Evolutionary conservation across 2,888 invertebrate genomes (phyloP).

Genomic region (Geophilus truncorum): DNA sequence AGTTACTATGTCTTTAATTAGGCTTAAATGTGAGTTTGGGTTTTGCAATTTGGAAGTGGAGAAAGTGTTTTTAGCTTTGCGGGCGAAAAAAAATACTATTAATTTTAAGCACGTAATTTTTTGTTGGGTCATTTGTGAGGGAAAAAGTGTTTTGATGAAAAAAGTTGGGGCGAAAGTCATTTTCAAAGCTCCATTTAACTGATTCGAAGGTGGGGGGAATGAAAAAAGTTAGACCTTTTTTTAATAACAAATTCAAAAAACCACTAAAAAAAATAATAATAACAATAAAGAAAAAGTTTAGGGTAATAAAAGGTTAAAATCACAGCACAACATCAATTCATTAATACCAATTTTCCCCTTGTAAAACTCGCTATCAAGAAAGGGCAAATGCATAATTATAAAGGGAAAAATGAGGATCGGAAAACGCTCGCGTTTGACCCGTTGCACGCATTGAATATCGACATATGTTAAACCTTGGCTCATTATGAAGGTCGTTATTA

Average conservation of each 20-base stretch:
- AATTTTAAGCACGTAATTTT: neutral
- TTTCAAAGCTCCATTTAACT: neutral
- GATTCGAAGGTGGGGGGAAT: neutral
- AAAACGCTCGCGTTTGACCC: neutral
- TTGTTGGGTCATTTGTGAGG: neutral
- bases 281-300: too few species aligned
- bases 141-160: neutral
- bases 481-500: conserved; percentile 6
- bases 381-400: conserved; percentile 20
- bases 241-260: too few species aligned
- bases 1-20: too few species aligned
- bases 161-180: neutral
- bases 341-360: too few species aligned
- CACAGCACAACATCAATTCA: too few species aligned
- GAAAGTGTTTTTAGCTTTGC: neutral
- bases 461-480: conserved; percentile 8
- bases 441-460: neutral
- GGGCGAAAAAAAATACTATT: too few species aligned
- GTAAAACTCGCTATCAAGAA: too few species aligned
- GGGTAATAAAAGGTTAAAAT: too few species aligned
- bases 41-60: neutral
- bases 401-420: neutral
- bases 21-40: neutral
- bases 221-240: too few species aligned
- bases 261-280: too few species aligned